Percentiles rank a stretch among this genome's conserved stretches.
phyloP scores from a whole-genome alignment of 2,888 invertebrate species.

The Caenorhabditis imperialis region DNA sequence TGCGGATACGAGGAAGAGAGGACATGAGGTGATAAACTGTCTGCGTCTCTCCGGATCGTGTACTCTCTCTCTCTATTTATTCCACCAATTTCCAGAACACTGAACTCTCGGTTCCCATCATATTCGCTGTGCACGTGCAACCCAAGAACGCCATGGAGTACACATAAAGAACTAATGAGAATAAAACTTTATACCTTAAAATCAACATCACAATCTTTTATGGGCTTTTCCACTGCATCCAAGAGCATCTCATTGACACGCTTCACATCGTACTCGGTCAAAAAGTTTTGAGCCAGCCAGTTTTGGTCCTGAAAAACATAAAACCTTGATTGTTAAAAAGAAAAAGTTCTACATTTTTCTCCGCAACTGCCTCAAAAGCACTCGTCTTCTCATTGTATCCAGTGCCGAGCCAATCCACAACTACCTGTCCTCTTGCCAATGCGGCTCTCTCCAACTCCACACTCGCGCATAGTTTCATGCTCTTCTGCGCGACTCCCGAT shows the following conservation, averaged over 20 bases:
- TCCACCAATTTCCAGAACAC: conserved; percentile 34
- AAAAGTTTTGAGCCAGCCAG: conserved; percentile 50
- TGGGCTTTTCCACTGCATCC: conserved; percentile 50
- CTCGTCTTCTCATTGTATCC: conserved; percentile 16
- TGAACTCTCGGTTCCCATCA: conserved; percentile 20
- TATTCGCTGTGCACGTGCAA: conserved; percentile 40
- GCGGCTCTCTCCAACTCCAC: conserved; percentile 67
- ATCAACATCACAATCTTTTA: no score
- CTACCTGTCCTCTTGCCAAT: conserved; percentile 57
- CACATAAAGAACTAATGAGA: no score
- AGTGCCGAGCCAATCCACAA: conserved; percentile 52
- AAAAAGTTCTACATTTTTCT: conserved; percentile 28
- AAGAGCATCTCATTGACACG: conserved; percentile 61
- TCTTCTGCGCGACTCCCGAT: conserved; percentile 60
- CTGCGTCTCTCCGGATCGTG: conserved; percentile 2
- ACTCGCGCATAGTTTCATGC: conserved; percentile 62
- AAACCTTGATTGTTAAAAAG: not conserved
- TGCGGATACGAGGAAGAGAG: conserved; percentile 38
- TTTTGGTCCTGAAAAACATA: conserved; percentile 17
- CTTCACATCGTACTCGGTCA: conserved; percentile 60
- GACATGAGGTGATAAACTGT: conserved; percentile 12
- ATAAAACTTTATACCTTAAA: no score
- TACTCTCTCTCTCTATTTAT: no score
- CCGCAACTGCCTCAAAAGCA: conserved; percentile 8
- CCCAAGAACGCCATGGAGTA: conserved; percentile 33